phyloP scores from a whole-genome alignment of 1,140 invertebrate species.

The Diploscapter pachys region DNA sequence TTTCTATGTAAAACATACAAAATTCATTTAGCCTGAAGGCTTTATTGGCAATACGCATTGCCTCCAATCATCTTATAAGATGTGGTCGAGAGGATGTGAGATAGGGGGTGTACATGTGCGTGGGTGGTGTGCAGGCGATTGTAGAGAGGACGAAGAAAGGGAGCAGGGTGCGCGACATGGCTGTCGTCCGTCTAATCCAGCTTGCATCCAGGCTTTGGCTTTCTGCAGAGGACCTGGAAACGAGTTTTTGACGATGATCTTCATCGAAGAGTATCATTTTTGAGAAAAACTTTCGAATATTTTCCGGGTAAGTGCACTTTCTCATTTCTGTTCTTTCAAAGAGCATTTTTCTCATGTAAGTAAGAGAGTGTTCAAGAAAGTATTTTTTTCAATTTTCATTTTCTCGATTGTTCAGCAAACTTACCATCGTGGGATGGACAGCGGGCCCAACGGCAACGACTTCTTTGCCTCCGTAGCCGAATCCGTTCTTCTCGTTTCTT shows the following conservation, averaged over 20 bases:
- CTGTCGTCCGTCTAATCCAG: conserved; percentile 26
- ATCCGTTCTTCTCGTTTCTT: conserved; percentile 36
- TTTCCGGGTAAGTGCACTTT: conserved; percentile 25
- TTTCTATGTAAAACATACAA: too few relatives aligned
- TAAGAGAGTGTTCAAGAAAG: not conserved
- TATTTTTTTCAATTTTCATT: not conserved
- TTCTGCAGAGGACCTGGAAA: conserved; percentile 37
- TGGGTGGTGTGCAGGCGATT: too few relatives aligned
- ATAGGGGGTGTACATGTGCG: too few relatives aligned
- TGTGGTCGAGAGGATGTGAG: too few relatives aligned
- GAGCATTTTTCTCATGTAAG: conserved; percentile 14
- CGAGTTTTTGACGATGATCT: too few relatives aligned
- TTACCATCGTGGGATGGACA: conserved; percentile 25
- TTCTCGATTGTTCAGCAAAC: not conserved
- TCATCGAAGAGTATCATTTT: too few relatives aligned
- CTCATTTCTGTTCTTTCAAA: not conserved
- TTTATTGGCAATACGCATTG: too few relatives aligned
- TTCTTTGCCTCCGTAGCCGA: conserved; percentile 35
- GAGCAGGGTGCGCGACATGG: too few relatives aligned
- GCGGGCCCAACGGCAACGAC: conserved; percentile 39
- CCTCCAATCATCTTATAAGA: too few relatives aligned
- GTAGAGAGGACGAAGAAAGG: too few relatives aligned
- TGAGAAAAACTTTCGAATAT: not conserved
- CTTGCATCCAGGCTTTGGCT: conserved; percentile 37
- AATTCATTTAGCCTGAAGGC: too few relatives aligned